Conservation (phyloP, 2,888 invertebrate species). For the Drosophila lutescens region DNA sequence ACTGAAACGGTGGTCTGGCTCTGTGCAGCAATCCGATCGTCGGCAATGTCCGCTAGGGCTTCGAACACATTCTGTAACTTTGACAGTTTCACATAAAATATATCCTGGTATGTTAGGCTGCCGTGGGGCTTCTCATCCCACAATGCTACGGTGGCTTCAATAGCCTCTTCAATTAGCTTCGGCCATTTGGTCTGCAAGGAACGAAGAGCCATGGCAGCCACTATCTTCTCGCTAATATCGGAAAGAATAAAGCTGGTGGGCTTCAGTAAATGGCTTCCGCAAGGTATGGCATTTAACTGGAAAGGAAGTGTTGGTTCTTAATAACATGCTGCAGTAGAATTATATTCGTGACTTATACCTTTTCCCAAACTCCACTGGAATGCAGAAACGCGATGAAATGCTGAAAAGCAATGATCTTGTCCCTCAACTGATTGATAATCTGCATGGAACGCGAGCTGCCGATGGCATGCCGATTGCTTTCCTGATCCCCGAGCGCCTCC, state of each 20-base stretch:
- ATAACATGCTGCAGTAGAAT: neutral
- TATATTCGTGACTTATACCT: conserved; percentile 82
- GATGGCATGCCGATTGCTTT: conserved; percentile 84
- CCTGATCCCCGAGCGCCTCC: conserved; percentile 75
- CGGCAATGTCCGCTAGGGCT: conserved; percentile 87
- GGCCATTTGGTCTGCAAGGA: conserved; percentile 57
- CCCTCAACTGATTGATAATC: conserved; percentile 92
- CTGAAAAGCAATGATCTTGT: conserved; percentile 92
- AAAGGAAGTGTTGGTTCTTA: neutral
- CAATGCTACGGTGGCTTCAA: conserved; percentile 85
- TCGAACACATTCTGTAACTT: conserved; percentile 88
- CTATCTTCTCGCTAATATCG: conserved; percentile 92
- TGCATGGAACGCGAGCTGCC: conserved; percentile 93
- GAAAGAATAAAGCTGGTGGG: conserved; percentile 86
- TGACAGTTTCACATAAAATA: conserved; percentile 90
- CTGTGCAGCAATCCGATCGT: conserved; percentile 87
- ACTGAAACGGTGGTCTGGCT: conserved; percentile 86
- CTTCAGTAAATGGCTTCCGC: conserved; percentile 76
- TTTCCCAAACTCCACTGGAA: conserved; percentile 88
- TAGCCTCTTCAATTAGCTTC: conserved; percentile 86
- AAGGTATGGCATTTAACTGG: conserved; percentile 81
- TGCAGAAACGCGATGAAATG: conserved; percentile 91
- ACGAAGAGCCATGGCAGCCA: conserved; percentile 88
- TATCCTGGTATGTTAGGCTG: conserved; percentile 88
- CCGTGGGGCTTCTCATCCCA: conserved; percentile 84